Base-by-base conservation (phyloP, 2,113 vertebrate species). In the Chlamydotis undulata region DNA sequence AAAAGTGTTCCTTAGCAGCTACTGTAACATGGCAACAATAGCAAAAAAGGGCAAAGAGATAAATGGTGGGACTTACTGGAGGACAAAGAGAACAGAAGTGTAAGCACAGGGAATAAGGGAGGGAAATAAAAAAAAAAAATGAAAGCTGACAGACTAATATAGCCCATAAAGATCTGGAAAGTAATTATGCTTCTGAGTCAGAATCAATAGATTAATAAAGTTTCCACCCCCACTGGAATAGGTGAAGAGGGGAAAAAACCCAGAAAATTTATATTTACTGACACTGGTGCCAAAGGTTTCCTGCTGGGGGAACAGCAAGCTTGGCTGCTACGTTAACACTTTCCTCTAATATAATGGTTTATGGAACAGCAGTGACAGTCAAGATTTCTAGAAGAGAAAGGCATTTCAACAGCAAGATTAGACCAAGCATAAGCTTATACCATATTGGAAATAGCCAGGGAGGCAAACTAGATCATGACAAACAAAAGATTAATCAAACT, bases 201-300 rank as follows among this genome's bases (percentile, higher is more conserved):
- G 75, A 93, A 96, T 91, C 94, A 91, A 96, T 79, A 95, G 81
- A 94, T 96, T 96, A 93, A 93, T 93, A 91, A 83, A 89, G 93
- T 82, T 75, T 91, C 63, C 25, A 0, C 15, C 49, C 28, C 53
- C 77, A 37, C 16, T 83, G 59, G 41, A 91, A 80, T 50, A 83
- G 37, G 67, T 29, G 75, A 84, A 84, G 35, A 43, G 5, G 6
- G 23, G 5, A 56, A 37, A 87, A 68, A 6, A 0, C 3, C 19
- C 19, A 81, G 35, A 81, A 92, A 89, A 91, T n/a, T 49, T 49
- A 5, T 73, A 79, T 89, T 65, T 67, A 57, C 77, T 94, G 95
- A 73, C 74, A 69, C 33, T 29, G 59, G 45, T 50, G 70, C 37
- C 45, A 67, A 85, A 76, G 57, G 45, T 73, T 89, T 75, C 52